These are phyloP conservation scores for Melanotaenia trifasciata DNA, from an alignment of 2,797 vertebrate species.

Conservation along the genomic window DNA sequence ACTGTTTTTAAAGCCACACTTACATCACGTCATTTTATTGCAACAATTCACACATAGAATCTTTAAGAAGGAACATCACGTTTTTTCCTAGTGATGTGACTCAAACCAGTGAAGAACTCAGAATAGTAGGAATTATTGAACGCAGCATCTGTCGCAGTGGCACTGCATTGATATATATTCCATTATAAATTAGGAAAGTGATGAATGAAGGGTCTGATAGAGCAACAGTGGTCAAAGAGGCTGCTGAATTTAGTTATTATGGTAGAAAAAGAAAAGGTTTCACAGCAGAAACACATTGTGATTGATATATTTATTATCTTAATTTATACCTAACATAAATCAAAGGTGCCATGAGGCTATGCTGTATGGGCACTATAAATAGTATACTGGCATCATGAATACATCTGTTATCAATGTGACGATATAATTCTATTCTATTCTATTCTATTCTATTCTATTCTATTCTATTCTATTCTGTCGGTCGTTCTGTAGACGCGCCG, in stretches of 20 bases:
- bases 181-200: constrained; percentile 34
- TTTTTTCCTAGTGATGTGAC: not conserved
- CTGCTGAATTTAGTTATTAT: not conserved
- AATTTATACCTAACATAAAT: constrained; percentile 12
- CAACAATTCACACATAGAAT: not conserved
- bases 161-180: constrained; percentile 16
- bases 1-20: not conserved
- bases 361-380: not conserved
- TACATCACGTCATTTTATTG: not conserved
- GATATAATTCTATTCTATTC: constrained; percentile 7
- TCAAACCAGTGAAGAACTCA: constrained; percentile 8
- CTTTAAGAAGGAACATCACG: not conserved
- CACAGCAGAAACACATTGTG: not conserved
- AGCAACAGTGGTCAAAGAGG: constrained; percentile 18
- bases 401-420: too few species aligned
- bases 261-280: not conserved
- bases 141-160: constrained; percentile 10
- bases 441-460: constrained; percentile 14
- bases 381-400: not conserved
- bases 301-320: not conserved
- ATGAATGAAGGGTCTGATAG: constrained; percentile 15
- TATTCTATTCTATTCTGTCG: constrained; percentile 16
- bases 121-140: not conserved
- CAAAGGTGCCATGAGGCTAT: not conserved
- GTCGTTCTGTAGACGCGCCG: constrained; percentile 46